Evolutionary conservation across 2,797 vertebrate genomes (phyloP).

Genomic region (Acipenser ruthenus): DNA sequence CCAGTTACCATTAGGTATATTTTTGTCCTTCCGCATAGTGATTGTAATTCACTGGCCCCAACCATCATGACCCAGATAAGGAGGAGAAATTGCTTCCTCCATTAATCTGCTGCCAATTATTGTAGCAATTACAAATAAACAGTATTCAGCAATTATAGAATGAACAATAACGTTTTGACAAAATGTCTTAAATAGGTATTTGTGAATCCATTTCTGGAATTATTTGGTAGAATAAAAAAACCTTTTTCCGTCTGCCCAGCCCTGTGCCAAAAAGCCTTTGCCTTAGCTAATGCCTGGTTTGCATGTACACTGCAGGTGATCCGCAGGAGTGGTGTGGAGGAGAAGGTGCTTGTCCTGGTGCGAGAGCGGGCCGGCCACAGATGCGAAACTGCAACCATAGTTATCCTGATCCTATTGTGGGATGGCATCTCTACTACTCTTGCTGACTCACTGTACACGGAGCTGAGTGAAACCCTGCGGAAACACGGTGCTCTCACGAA

Average conservation of each 20-base stretch:
- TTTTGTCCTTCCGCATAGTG: too few species aligned
- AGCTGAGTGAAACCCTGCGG: conserved; percentile 77
- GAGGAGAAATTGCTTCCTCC: too few species aligned
- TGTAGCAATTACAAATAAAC: too few species aligned
- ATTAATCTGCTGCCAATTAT: too few species aligned
- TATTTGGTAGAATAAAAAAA: too few species aligned
- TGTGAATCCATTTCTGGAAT: too few species aligned
- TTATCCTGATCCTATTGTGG: conserved; percentile 91
- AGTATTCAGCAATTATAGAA: too few species aligned
- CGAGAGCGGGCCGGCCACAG: conserved; percentile 80
- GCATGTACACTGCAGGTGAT: conserved; percentile 66
- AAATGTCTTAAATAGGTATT: too few species aligned
- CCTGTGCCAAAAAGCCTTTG: background rate
- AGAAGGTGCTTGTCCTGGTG: conserved; percentile 90
- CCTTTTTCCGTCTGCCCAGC: background rate
- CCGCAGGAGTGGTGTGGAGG: conserved; percentile 74
- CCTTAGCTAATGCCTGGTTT: background rate
- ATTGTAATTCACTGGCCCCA: too few species aligned
- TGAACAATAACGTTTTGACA: too few species aligned
- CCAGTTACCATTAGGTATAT: too few species aligned
- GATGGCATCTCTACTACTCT: conserved; percentile 76
- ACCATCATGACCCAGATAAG: too few species aligned
- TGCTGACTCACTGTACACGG: conserved; percentile 79
- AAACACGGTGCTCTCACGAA: conserved; percentile 84
- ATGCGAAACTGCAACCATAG: conserved; percentile 80